phyloP scores from a whole-genome alignment of 2,888 invertebrate species.

The Rhopalosiphum nymphaeae region DNA sequence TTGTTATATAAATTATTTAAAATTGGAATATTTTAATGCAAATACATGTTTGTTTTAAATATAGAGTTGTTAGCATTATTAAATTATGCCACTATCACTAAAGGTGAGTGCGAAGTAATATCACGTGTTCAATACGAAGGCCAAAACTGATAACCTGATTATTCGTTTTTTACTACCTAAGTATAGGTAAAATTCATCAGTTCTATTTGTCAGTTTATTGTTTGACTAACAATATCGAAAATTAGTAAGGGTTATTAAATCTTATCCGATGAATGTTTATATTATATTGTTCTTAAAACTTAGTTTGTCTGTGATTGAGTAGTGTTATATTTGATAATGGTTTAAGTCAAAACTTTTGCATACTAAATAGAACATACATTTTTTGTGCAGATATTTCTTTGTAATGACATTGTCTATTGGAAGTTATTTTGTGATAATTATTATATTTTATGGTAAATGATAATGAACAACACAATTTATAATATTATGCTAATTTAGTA shows the following conservation, averaged over 20 bases:
- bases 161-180: background rate
- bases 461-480: background rate
- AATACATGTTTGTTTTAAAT: background rate
- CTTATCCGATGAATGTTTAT: too few relatives aligned
- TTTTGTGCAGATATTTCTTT: background rate
- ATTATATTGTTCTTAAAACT: too few relatives aligned
- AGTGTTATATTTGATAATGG: too few relatives aligned
- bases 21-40: background rate
- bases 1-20: background rate
- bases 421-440: background rate
- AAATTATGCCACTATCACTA: background rate
- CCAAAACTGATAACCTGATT: background rate
- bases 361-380: background rate
- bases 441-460: background rate
- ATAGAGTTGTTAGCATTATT: background rate
- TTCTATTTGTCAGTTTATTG: too few relatives aligned
- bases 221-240: too few relatives aligned
- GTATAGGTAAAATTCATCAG: background rate
- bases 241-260: too few relatives aligned
- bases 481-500: background rate
- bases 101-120: background rate
- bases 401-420: background rate
- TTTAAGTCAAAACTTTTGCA: background rate
- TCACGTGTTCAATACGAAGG: background rate
- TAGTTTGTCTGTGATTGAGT: background rate